Percentiles rank a stretch among this genome's conserved stretches.
Evolutionary conservation across 2,113 vertebrate species (phyloP).

Genomic region (Trichomycterus rosablanca): DNA sequence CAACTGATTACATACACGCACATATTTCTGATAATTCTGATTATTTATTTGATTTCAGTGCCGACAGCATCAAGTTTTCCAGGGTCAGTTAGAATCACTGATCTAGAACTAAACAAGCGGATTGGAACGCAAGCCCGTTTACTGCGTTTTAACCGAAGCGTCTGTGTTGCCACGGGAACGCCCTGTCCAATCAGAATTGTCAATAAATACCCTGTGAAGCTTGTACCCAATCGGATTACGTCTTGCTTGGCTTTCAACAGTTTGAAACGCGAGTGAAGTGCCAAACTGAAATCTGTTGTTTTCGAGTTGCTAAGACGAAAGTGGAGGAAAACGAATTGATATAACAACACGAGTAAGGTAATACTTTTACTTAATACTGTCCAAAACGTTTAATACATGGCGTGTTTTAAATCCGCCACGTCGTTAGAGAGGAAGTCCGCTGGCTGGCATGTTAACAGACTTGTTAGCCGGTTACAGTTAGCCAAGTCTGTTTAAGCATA

Average conservation of each 20-base stretch:
- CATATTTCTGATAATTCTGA: no score
- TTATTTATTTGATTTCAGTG: no score
- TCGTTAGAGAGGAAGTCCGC: background rate
- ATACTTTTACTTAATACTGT: slow-evolving; percentile 51
- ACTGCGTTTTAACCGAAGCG: background rate
- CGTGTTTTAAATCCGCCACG: background rate
- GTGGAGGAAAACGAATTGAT: background rate
- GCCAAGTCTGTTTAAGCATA: no score
- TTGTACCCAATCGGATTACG: slow-evolving; percentile 51
- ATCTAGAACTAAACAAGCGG: no score
- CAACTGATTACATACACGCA: no score
- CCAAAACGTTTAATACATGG: background rate
- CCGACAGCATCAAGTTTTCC: no score
- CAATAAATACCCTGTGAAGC: background rate
- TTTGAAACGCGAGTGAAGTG: slow-evolving; percentile 57
- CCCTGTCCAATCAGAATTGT: slow-evolving; percentile 50
- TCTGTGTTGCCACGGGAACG: slow-evolving; percentile 55
- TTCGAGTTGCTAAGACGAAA: background rate
- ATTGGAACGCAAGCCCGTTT: background rate
- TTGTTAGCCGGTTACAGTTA: background rate
- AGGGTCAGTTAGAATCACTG: no score
- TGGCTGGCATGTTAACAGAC: no score
- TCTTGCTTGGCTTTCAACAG: slow-evolving; percentile 44
- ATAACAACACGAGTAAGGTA: background rate
- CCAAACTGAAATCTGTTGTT: background rate